Evolutionary conservation across 2,888 invertebrate species (phyloP), one percentile per base, ranked within the genome.

Genomic region (Ennomos quercinarius): DNA sequence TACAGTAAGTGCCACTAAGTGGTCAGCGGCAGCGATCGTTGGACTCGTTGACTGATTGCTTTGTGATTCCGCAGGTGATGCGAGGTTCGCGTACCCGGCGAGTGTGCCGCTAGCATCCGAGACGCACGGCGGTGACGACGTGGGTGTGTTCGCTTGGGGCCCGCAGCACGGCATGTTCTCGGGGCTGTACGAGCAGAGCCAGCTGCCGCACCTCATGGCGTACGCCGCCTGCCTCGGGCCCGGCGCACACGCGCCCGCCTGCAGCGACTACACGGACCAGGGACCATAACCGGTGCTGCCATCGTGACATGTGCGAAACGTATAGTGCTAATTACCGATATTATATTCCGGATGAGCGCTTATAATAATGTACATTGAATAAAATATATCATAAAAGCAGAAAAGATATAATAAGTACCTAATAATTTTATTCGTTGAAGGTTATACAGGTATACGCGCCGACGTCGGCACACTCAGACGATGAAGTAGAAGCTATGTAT

Each of bases 81-180:
- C 61, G n/a, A 50, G 60, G 44, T 87, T 81, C 73, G 61, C 61
- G 47, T 76, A 69, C 40, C 84, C 81, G 17, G 87, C 95, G 0
- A 87, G 93, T 5, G 93, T 94, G 10, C 95, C 95, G 0, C 81
- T 94, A 54, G 73, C 72, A 1, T 83, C 85, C 48, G 96, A 96
- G 79, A 96, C 96, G 13, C 96, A 96, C 80, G 96, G 95, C 10
- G 96, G 96, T 0, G 97, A 97, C 69, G 97, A 97, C 88, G 96
- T 97, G 37, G 94, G 94, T 0, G 95, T 97, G 46, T 96, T 94
- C 83, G 95, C 95, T 67, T 84, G 84, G 52, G 97, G 95, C 53
- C 96, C 96, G 4, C 95, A 95, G 90, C 93, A 96, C 37, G 95
- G 95, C 79, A 87, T 97, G 61, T 96, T 97, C 81, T 93, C 95